Evolutionary conservation across 2,797 vertebrate genomes (phyloP).

Genomic region (Sebastolobus altivelis): DNA sequence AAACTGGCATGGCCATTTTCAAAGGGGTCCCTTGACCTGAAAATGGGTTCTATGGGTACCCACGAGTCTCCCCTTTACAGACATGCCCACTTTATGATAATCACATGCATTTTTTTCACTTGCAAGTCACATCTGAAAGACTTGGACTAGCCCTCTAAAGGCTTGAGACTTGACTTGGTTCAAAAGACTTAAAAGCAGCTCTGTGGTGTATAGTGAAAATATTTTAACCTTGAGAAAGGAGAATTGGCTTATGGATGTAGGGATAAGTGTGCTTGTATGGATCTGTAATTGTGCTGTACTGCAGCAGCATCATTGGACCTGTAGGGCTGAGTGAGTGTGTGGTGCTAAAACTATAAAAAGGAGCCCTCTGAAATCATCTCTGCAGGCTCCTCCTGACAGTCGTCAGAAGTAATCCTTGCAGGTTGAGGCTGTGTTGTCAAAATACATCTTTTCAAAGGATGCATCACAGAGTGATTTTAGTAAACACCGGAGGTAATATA

Average conservation of each 20-base stretch:
- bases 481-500: constrained; percentile 41
- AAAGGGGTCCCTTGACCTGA: too few relatives aligned
- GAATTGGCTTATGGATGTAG: constrained; percentile 6
- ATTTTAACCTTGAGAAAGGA: constrained; percentile 25
- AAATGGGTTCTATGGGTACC: accelerated
- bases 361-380: constrained; percentile 47
- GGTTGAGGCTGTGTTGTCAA: constrained; percentile 63
- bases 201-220: background rate
- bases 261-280: constrained; percentile 16
- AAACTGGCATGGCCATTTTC: too few relatives aligned
- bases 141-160: background rate
- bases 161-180: background rate
- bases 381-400: constrained; percentile 40
- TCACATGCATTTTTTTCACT: background rate
- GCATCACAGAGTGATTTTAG: constrained; percentile 44
- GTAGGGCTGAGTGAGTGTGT: constrained; percentile 22
- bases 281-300: constrained; percentile 45
- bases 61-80: too few relatives aligned
- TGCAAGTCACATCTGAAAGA: background rate
- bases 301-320: constrained; percentile 39
- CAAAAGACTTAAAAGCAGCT: background rate
- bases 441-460: constrained; percentile 55
- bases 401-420: constrained; percentile 57
- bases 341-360: constrained; percentile 35
- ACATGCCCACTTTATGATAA: too few relatives aligned